Conservation (phyloP, 2,113 vertebrate genomes). For the Cygnus buccinator region DNA sequence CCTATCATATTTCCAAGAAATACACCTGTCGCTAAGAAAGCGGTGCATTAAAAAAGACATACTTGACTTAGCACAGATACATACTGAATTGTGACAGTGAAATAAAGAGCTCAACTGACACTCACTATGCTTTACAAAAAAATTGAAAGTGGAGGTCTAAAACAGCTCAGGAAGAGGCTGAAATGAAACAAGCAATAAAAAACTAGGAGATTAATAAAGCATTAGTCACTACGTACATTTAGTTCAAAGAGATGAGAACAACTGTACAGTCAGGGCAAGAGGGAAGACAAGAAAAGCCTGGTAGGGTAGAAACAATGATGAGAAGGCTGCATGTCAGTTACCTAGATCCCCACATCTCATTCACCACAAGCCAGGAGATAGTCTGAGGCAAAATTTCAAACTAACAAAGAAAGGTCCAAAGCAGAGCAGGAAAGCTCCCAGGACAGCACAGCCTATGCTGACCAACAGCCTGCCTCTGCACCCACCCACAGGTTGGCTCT, state of each 20-base stretch:
- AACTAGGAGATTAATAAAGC: neutral
- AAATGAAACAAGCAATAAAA: neutral
- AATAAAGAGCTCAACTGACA: neutral
- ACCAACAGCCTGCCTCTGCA: neutral
- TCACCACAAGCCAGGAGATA: neutral
- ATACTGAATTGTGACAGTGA: neutral
- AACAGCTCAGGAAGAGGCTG: neutral
- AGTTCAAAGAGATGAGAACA: neutral
- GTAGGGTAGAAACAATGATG: neutral
- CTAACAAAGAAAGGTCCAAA: neutral
- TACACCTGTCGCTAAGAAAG: neutral
- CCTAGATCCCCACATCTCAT: neutral
- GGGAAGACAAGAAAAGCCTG: neutral
- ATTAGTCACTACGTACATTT: neutral
- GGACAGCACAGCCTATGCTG: rapidly evolving
- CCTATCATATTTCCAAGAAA: neutral
- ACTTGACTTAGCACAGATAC: neutral
- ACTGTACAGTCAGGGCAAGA: neutral
- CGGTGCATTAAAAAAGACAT: neutral
- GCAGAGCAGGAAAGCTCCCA: neutral
- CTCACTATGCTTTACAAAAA: neutral
- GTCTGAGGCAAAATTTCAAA: neutral
- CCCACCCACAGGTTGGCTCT: neutral
- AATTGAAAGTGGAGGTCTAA: neutral
- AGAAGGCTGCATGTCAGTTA: neutral